These are phyloP conservation scores for Phrynocephalus forsythii DNA, from an alignment of 2,797 vertebrate genomes.

Conservation along the genomic window DNA sequence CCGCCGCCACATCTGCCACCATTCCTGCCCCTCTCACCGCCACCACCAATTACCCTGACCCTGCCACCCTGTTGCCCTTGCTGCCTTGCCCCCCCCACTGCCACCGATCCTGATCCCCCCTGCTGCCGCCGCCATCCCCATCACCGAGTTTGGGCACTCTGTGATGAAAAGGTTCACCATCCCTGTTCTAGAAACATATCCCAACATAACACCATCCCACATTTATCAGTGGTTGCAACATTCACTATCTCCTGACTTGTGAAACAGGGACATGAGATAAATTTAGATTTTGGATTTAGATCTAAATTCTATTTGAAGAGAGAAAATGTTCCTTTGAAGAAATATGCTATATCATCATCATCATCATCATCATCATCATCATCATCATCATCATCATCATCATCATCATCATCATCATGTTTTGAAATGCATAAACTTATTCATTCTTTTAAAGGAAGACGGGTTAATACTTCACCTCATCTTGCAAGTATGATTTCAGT, in stretches of 20 bases:
- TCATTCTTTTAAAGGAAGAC: slow-evolving; percentile 47
- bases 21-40: too few species aligned
- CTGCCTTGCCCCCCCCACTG: too few species aligned
- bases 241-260: neutral
- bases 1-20: too few species aligned
- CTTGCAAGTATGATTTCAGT: slow-evolving; percentile 69
- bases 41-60: too few species aligned
- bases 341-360: slow-evolving; percentile 5
- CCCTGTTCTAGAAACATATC: neutral
- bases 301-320: neutral
- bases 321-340: neutral
- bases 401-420: slow-evolving; percentile 67
- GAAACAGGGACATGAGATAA: neutral
- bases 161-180: too few species aligned
- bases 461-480: slow-evolving; percentile 68
- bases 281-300: neutral
- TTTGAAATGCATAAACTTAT: slow-evolving; percentile 69
- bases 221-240: neutral
- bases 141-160: too few species aligned
- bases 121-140: too few species aligned
- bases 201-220: neutral
- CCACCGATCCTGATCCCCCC: too few species aligned
- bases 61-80: too few species aligned
- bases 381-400: too few species aligned
- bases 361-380: slow-evolving; percentile 61